Base-by-base conservation (phyloP, 2,888 invertebrate genomes). In the Tridacna gigas region DNA sequence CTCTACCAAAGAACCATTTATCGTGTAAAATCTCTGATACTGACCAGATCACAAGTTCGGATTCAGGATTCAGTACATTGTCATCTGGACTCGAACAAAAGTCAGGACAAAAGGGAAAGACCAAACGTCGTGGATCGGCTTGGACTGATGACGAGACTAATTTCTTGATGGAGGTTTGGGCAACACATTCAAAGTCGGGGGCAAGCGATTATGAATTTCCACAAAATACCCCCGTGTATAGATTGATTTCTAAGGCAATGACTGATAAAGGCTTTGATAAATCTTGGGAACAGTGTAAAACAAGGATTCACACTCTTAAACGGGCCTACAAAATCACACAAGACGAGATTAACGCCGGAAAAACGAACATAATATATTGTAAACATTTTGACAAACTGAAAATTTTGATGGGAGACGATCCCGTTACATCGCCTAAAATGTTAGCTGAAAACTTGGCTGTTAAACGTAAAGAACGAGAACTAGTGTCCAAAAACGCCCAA, bases 81-180 rank as follows among this genome's bases (percentile, higher is more conserved):
- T 4, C 45, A 9, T n/a, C 13, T n/a, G 5, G n/a, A 15, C 20
- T 22, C 20, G 61, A 45, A 20, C 2, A 1, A 12, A 15, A 20
- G 22, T 22, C 37, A 15, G 75, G 75, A 4, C 2, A 26, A 65
- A 79, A 79, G 26, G 69, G 25, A n/a, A 83, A 79, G 60, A 63
- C 75, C 2, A 83, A 79, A 47, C 73, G 87, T 12, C 78, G 87
- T 9, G 87, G 87, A 0, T 79, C 83, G 3, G 87, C 87, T 4
- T 87, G 87, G 87, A 83, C 80, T 12, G 87, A 87, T 56, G 84
- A 84, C 45, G 80, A 87, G 26, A 87, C 87, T 0, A 83, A 85
- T 26, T 87, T 81, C 60, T 47, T 87, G 20, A 79, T 87, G 81
- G 87, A 87, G 28, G 78, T 87, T 18, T 87, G 87, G 87, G 84